Base-by-base conservation (phyloP, 2,797 vertebrate species). In the Tiaroga cobitis region DNA sequence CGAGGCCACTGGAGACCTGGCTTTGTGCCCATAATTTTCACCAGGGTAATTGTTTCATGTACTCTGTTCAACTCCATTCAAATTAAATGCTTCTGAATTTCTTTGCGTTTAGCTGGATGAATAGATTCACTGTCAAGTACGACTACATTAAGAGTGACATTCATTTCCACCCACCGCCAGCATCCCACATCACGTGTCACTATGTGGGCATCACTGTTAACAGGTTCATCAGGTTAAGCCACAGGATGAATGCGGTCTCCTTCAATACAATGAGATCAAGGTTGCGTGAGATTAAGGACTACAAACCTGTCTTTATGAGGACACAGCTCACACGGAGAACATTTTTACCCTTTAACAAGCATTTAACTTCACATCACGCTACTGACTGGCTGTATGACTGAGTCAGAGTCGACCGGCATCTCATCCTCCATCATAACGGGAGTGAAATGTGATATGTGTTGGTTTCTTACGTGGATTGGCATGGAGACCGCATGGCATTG, bases 181-280 rank as follows among this genome's bases (percentile, higher is more conserved):
- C 81, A 39, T 74, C 81, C 32, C 49, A 56, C 68, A 49, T 41
- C 49, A 69, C 9, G 18, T 26, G 11, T 39, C 34, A 76, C 24
- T 24, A 54, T 24, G 75, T 56, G 74, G 34, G 32, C 63, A 59
- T 78, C 82, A 34, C 49, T 59, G 49, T 56, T 13, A 70, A 84
- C 75, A 46, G 74, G 82, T 78, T 84, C 49, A 78, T 78, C 82
- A 78, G 74, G 65, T 59, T 59, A 67, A 83, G 24, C 59, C 56
- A 83, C 21, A 75, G 3, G 26, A 51, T 26, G 41, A 83, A 65
- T 37, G 10, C 0, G 0, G n/a, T 65, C 59, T 79, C 39, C 59
- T 77, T 61, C 34, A 19, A 56, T 19, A n/a, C n/a, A 61, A 41
- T 10, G 15, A 43, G n/a, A 79, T 79, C 59, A 75, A 46, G 16